Base-by-base conservation (phyloP, 2,797 vertebrate species). In the Kryptolebias ocellatus region DNA sequence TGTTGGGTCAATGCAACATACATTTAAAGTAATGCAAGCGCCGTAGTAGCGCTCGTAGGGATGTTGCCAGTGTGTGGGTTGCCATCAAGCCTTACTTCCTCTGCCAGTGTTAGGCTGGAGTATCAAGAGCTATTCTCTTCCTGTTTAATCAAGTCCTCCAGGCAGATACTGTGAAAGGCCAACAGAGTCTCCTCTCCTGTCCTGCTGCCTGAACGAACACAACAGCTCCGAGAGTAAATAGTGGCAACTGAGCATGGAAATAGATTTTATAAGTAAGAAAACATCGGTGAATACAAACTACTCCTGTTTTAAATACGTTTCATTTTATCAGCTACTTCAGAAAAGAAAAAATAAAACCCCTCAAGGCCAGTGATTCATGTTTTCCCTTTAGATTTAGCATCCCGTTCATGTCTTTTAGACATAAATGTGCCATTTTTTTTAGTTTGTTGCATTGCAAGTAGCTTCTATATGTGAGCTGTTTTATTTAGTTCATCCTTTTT, bases 101-200 rank as follows among this genome's bases (percentile, higher is more conserved):
- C 75, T 87, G 86, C 88, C 77, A 86, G 83, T 62, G 70, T 71
- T 69, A 79, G 87, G 81, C 87, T 69, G 69, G 74, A 82, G 79
- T 83, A 90, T 88, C 81, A 80, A 86, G 80, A 89, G 84, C 80
- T 78, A 66, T 88, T 89, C 82, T 87, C 76, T 87, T 89, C 87
- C 87, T 84, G 84, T 86, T 89, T 86, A 88, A 91, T 91, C 90
- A 83, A 74, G 82, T 90, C 88, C 88, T 92, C 79, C 82, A 87
- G 91, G 89, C 89, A 83, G 83, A 87, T 83, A 47, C 76, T 73
- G 81, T 81, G 65, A 79, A 84, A 78, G 79, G 69, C 81, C 83
- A 78, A 34, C 67, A 61, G 66, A 89, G 83, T 85, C 81, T 87
- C 72, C 28, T 50, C 80, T 87, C 60, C 72, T 71, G 70, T 85